Evolutionary conservation across 2,888 invertebrate species (phyloP), one percentile per base, ranked within the genome.

Genomic region (Metacarcinus magister): DNA sequence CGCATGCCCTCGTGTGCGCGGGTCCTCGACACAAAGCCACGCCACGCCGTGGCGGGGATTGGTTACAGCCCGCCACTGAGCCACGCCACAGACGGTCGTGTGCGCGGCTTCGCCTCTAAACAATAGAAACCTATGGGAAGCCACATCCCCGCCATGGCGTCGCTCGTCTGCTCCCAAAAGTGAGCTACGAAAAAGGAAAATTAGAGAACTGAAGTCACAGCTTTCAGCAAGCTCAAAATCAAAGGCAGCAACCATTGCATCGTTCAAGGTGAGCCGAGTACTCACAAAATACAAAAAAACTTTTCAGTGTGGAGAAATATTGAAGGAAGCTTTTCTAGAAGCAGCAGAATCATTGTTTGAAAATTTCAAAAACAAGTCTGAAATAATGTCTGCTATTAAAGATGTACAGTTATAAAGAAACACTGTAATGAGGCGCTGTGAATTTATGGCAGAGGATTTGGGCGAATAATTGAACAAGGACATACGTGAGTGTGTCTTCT

Each of bases 401-500:
- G 90, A 90, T 1, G 90, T 90, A 8, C 32, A 90, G 90, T 90
- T 90, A 43, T 90, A 5, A 90, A 90, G 8, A 90, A 90, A 32
- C 28, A 90, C 8, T 90, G 28, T 90, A 5, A 67, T 92, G 67
- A 92, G 82, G 92, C 95, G 44, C 60, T 60, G 60, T 60, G 67
- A 82, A 92, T 7, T 54, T 28, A 95, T 95, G 67, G 92, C 91
- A 67, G 92, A 95, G 67, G 92, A 92, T 43, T 67, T 95, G 75
- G 92, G 60, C 28, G 75, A 75, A 60, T 48, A 95, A 67, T 82
- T 92, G 92, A 92, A 95, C 13, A 95, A 89, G 60, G 92, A 60
- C 48, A 75, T 46, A 89, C n/a, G 44, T 48, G 87, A 92, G 39
- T 95, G 75, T 0, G n/a, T 54, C 28, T 75, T 95, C 82, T 92